Evolutionary conservation across 1,140 invertebrate genomes (phyloP), one percentile per base, ranked within the genome.

Genomic region (Penaeus indicus): DNA sequence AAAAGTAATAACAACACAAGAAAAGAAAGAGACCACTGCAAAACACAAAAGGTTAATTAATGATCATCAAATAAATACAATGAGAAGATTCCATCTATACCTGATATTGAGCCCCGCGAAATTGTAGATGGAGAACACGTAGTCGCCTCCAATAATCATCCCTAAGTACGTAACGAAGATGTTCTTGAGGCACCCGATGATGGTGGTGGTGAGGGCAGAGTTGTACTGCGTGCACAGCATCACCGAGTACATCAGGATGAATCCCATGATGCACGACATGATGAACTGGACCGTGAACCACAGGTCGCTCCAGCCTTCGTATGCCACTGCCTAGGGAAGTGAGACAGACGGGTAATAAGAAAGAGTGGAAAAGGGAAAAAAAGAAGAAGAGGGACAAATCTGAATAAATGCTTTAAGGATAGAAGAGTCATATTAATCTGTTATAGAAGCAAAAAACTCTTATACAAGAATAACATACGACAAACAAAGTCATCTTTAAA

Each of bases 81-180:
- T 0, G 47, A 63, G 80, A 84, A 38, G 38, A 19, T 86, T 19
- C 86, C 47, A 60, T 27, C 85, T 72, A 90, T 90, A 94, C 94
- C 94, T 95, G 78, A 99, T 95, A 93, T 98, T 99, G 47, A 99
- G 94, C 19, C 98, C 98, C 89, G 98, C 94, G 94, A 99, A 99
- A 93, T 99, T 99, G 38, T 97, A 93, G 94, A 95, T 95, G 5
- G 96, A 96, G 92, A 99, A 99, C 78, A 99, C 95, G 93, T 99
- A 99, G 93, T 99, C 98, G 21, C 98, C 98, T 75, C 98, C 98
- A 85, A 99, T 97, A 42, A 99, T 95, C 98, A 99, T 99, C 47
- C 98, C 98, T 92, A 98, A 94, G 93, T 97, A 98, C 25, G 96
- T 98, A 1, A 98, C 96, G 91, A 96, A 95, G 89, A 97, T 97